Evolutionary conservation across 2,797 vertebrate species (phyloP).

Genomic region (Sebastes trivittatus): DNA sequence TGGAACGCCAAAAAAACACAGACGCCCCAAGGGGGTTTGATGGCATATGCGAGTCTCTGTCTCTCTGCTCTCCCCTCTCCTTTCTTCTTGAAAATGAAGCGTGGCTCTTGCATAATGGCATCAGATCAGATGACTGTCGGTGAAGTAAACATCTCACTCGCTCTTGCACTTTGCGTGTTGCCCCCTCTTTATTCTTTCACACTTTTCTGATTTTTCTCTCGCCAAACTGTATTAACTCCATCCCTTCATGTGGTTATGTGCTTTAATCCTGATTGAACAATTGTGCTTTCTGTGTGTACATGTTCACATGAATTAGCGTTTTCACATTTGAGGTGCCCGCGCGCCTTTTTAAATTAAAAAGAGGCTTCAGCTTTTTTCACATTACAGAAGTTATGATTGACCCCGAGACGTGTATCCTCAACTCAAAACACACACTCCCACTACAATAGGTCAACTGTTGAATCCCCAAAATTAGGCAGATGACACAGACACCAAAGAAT

Average conservation of each 20-base stretch:
- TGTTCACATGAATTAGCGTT: background rate
- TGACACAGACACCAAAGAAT: constrained; percentile 78
- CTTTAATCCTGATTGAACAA: constrained; percentile 2
- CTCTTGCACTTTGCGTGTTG: constrained; percentile 4
- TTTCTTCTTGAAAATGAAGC: constrained; percentile 58
- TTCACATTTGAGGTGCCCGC: background rate
- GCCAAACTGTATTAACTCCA: background rate
- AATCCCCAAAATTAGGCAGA: constrained; percentile 60
- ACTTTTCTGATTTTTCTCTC: constrained; percentile 20
- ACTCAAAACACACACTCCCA: constrained; percentile 35
- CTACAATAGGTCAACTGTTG: constrained; percentile 84
- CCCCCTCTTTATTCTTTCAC: constrained; percentile 24
- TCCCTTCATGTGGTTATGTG: background rate
- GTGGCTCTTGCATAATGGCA: constrained; percentile 65
- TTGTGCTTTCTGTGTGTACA: background rate
- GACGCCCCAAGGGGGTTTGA: constrained; percentile 54
- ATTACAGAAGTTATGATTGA: constrained; percentile 57
- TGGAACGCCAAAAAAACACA: constrained; percentile 63
- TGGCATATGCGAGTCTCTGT: constrained; percentile 62
- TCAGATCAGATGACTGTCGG: constrained; percentile 69
- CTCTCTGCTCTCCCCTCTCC: constrained; percentile 22
- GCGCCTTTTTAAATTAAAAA: background rate
- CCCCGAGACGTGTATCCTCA: constrained; percentile 32
- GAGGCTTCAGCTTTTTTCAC: background rate
- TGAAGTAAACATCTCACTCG: constrained; percentile 58